Evolutionary conservation across 2,797 vertebrate genomes (phyloP).

Genomic region (Esox masquinongy): DNA sequence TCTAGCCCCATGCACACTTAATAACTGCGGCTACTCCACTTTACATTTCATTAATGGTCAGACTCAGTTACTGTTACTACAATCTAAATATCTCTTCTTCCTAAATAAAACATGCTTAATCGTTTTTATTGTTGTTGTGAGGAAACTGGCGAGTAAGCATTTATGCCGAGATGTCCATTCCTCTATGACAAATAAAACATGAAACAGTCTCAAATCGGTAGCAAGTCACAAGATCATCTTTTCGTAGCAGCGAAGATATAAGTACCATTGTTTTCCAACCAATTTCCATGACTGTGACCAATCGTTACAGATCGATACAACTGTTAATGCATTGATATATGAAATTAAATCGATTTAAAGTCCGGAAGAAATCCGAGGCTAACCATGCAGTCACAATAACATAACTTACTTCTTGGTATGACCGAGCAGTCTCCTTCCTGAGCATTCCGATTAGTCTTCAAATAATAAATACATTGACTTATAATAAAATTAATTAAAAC

Average conservation of each 20-base stretch:
- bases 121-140: too few species aligned
- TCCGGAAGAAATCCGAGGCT: not conserved
- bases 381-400: not conserved
- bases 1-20: too few species aligned
- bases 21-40: too few species aligned
- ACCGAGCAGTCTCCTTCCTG: constrained; percentile 69
- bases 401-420: constrained; percentile 84
- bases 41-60: too few species aligned
- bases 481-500: not conserved
- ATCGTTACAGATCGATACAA: not conserved
- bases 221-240: not conserved
- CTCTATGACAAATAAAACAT: not conserved
- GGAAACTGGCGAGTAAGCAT: too few species aligned
- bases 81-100: too few species aligned
- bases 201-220: not conserved
- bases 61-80: too few species aligned
- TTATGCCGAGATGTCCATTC: too few species aligned
- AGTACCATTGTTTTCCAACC: not conserved
- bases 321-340: not conserved
- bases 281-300: not conserved
- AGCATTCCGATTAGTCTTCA: constrained; percentile 72
- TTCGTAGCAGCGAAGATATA: not conserved
- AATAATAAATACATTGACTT: not conserved
- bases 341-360: constrained; percentile 2
- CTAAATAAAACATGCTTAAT: too few species aligned